These are phyloP conservation scores for Tinamus major DNA, from an alignment of 2,797 vertebrate species.

Conservation along the genomic window DNA sequence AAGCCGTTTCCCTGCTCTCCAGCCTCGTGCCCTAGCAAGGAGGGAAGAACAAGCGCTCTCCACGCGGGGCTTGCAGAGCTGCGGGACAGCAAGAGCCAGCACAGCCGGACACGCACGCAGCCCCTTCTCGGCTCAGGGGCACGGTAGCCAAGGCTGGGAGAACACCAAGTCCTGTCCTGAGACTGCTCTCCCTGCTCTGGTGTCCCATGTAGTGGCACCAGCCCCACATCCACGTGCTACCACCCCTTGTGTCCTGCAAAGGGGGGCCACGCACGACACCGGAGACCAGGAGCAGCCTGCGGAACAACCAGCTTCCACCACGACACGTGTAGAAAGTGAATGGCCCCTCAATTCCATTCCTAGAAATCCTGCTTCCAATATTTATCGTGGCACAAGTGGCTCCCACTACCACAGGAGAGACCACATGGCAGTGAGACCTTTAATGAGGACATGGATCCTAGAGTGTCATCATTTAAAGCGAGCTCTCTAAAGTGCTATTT, in stretches of 20 bases:
- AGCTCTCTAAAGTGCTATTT: background rate
- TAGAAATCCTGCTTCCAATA: background rate
- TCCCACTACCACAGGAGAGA: background rate
- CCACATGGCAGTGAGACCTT: background rate
- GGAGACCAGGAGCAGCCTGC: fast-evolving
- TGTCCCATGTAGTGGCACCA: background rate
- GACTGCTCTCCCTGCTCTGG: background rate
- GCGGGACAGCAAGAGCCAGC: fast-evolving
- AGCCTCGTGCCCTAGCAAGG: background rate
- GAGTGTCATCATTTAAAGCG: background rate
- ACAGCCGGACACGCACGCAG: fast-evolving
- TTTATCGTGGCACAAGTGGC: background rate
- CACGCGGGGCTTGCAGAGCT: background rate
- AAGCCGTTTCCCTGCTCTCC: background rate
- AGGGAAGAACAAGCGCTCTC: background rate
- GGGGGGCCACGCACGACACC: too few relatives aligned
- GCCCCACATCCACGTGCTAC: background rate
- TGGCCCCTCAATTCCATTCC: background rate
- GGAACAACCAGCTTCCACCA: background rate
- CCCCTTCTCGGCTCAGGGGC: background rate
- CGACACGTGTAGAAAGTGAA: background rate
- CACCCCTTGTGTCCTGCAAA: background rate
- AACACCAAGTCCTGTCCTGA: background rate
- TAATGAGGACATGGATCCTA: background rate
- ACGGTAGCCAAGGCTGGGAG: background rate